Conservation (phyloP, 2,797 vertebrate species). For the Pipistrellus kuhlii region DNA sequence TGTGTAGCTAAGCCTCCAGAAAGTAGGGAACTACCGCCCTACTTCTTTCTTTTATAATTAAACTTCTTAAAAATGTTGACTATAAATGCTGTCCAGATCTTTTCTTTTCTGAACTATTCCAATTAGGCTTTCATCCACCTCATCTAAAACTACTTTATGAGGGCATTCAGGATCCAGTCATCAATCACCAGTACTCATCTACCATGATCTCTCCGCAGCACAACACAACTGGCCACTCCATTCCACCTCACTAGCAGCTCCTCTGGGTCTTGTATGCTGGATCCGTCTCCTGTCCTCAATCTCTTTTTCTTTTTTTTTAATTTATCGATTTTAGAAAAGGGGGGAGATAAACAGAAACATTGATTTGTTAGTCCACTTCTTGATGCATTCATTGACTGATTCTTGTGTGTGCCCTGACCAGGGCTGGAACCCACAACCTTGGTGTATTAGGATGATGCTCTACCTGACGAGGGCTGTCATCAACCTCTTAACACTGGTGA, state of each 20-base stretch:
- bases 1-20: not conserved
- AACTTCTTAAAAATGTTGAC: not conserved
- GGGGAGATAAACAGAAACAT: not conserved
- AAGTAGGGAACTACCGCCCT: not conserved
- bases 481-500: not conserved
- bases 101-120: not conserved
- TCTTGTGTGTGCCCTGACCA: not conserved
- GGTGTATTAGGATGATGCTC: not conserved
- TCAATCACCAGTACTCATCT: not conserved
- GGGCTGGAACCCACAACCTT: not conserved
- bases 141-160: slow-evolving; percentile 9
- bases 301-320: not conserved
- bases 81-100: not conserved
- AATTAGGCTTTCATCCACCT: not conserved
- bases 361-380: not conserved
- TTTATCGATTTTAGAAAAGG: not conserved
- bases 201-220: not conserved
- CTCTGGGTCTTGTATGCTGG: not conserved
- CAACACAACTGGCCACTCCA: not conserved
- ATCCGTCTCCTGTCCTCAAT: not conserved
- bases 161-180: not conserved
- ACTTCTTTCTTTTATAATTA: slow-evolving; percentile 24
- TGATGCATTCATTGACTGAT: not conserved
- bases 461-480: not conserved
- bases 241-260: not conserved